Evolutionary conservation across 2,888 invertebrate genomes (phyloP).

Genomic region (Tupiocoris notatus): DNA sequence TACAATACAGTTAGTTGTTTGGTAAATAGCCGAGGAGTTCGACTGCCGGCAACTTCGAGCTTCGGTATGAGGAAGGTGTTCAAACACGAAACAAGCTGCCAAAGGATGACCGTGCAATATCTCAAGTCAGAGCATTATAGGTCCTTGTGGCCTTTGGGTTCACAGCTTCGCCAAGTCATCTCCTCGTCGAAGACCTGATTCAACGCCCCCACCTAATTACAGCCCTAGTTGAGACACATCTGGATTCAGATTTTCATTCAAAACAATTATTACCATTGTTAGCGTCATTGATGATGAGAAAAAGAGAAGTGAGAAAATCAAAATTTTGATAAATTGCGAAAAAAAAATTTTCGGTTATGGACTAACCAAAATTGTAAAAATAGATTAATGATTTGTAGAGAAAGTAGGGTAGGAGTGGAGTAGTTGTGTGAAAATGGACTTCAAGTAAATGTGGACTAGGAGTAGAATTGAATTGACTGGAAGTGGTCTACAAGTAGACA

Average conservation of each 20-base stretch:
- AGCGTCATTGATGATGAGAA: too few species aligned
- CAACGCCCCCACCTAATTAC: conserved; percentile 35
- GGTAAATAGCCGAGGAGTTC: conserved; percentile 28
- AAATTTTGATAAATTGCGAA: too few species aligned
- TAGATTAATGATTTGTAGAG: too few species aligned
- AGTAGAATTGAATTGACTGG: too few species aligned
- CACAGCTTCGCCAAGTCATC: conserved; percentile 16
- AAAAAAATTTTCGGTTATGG: too few species aligned
- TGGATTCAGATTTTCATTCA: not conserved
- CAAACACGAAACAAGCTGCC: conserved; percentile 26
- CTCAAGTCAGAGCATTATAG: not conserved
- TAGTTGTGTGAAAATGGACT: too few species aligned
- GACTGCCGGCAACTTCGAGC: not conserved
- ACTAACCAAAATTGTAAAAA: too few species aligned
- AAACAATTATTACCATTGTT: not conserved
- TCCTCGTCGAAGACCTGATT: conserved; percentile 1
- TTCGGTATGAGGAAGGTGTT: conserved; percentile 15
- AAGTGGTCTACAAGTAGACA: too few species aligned
- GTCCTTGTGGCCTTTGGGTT: not conserved
- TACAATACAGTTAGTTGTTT: conserved; percentile 39
- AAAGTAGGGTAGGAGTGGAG: too few species aligned
- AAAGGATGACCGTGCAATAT: conserved; percentile 31
- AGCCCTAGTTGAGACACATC: conserved; percentile 11
- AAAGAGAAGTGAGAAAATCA: too few species aligned
- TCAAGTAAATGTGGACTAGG: too few species aligned